Evolutionary conservation across 2,888 invertebrate species (phyloP).

Genomic region (Cylindroiulus punctatus): DNA sequence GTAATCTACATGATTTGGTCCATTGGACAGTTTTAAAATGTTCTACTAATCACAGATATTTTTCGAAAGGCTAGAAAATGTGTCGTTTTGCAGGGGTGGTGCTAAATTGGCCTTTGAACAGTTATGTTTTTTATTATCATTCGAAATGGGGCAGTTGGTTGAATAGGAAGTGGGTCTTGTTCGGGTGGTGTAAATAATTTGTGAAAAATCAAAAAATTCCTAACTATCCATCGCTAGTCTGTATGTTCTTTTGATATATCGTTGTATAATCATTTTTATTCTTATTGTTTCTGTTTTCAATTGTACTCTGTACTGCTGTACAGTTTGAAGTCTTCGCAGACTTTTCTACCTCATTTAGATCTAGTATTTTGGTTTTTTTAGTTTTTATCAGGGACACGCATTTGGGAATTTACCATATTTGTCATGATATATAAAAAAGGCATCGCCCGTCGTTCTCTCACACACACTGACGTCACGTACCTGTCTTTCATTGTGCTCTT

Average conservation of each 20-base stretch:
- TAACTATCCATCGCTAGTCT: constrained; percentile 47
- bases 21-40: no score
- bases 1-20: background rate
- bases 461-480: constrained; percentile 54
- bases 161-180: background rate
- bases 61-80: background rate
- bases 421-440: constrained; percentile 49
- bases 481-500: constrained; percentile 56
- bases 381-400: constrained; percentile 51
- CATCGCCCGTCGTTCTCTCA: constrained; percentile 51
- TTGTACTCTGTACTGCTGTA: constrained; percentile 49
- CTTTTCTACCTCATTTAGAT: constrained; percentile 55
- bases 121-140: no score
- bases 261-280: constrained; percentile 49
- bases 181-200: constrained; percentile 27
- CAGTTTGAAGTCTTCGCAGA: constrained; percentile 52
- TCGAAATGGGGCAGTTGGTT: background rate
- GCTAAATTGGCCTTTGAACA: no score
- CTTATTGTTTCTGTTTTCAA: constrained; percentile 36
- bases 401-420: constrained; percentile 47
- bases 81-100: background rate
- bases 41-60: no score
- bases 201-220: constrained; percentile 22
- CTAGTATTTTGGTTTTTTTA: constrained; percentile 51
- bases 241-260: constrained; percentile 46